phyloP scores from a whole-genome alignment of 2,888 invertebrate genomes.

The Apamea crenata region DNA sequence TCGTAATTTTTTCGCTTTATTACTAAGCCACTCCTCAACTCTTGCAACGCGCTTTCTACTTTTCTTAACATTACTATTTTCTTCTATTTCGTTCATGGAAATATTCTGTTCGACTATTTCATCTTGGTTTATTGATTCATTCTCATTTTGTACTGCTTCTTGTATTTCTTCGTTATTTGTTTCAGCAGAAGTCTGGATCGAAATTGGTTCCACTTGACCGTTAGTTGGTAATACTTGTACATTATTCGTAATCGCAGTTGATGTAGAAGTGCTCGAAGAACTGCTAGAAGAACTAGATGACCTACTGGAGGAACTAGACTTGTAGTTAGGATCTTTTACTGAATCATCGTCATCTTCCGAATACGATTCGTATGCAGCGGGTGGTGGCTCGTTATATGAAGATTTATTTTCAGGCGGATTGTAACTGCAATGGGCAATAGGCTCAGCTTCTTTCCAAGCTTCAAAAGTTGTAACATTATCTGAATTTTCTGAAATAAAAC shows the following conservation, averaged over 20 bases:
- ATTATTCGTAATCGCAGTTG: background rate
- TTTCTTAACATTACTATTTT: slow-evolving; percentile 5
- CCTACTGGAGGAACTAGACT: background rate
- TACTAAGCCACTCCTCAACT: slow-evolving; percentile 5
- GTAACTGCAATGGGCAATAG: slow-evolving; percentile 1
- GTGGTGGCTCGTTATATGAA: background rate
- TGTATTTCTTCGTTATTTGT: background rate
- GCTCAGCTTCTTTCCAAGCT: background rate
- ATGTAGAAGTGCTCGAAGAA: background rate
- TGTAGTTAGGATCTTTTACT: background rate
- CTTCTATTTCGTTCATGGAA: slow-evolving; percentile 1
- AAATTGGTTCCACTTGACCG: background rate
- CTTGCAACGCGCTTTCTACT: slow-evolving; percentile 7
- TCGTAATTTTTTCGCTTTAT: slow-evolving; percentile 5
- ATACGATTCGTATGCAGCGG: background rate
- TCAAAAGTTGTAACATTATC: background rate
- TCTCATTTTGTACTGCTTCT: background rate
- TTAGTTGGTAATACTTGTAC: background rate
- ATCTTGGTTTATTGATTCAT: background rate
- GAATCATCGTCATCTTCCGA: background rate
- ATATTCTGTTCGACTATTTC: background rate
- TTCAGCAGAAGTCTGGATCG: background rate
- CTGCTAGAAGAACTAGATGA: background rate
- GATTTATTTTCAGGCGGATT: background rate
- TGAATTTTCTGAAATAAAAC: background rate